Base-by-base conservation (phyloP, 2,113 vertebrate species). In the Pachypanchax playfairii region DNA sequence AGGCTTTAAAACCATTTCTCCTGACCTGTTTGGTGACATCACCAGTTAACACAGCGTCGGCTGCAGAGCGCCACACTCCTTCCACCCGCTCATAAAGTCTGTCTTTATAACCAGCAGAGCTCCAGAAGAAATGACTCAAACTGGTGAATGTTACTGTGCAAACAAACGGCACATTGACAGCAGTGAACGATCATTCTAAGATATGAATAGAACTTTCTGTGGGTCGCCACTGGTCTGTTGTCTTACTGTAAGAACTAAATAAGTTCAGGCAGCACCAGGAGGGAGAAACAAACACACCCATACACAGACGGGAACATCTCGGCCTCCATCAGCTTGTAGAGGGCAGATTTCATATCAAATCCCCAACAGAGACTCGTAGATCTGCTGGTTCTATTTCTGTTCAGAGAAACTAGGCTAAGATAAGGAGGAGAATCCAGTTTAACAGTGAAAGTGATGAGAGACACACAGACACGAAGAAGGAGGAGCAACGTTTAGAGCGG, bases 341-440 rank as follows among this genome's bases (percentile, higher is more conserved):
- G 73, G 79, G 73, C 84, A 78, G 81, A 82, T 86, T 87, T 90
- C 31, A 63, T 84, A 76, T 87, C 74, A 70, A 70, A 73, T 74
- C 81, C 86, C 82, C 87, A 68, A 39, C 75, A 80, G 87, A 84
- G 77, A 73, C 38, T 12, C 8, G 31, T 35, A 62, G 79, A 85
- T 80, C 82, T 77, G 65, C 21, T 44, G 56, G 6, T 80, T 89
- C 91, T 91, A 93, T 92, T 93, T 92, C 84, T 84, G 87, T 65
- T 55, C 66, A 35, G 48, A 66, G 80, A 89, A 92, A 87, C 82
- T 89, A 88, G 92, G 92, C 84, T 90, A 80, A 65, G 71, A 81
- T 82, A 77, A 73, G 74, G 75, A 73, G 69, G 74, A 83, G 80
- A 75, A 73, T 61, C 80, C 76, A 65, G 54, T 85, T 86, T 77